Percentiles rank a stretch among this genome's conserved stretches.
Evolutionary conservation across 1,140 invertebrate genomes (phyloP).

Genomic region (Drosophila repletoides): DNA sequence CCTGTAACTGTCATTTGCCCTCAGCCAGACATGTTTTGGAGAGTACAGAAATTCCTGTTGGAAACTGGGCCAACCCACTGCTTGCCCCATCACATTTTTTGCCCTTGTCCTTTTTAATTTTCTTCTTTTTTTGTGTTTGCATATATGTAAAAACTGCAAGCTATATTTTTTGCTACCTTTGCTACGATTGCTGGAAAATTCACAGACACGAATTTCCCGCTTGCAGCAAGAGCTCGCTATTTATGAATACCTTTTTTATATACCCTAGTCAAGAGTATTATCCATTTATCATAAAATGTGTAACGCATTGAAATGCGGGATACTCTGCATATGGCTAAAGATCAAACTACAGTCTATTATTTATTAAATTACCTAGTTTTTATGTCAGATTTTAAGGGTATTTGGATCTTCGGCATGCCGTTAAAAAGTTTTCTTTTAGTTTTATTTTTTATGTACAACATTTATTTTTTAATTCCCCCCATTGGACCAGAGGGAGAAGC

Average conservation of each 20-base stretch:
- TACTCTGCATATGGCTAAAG: too few species aligned
- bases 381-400: too few species aligned
- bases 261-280: too few species aligned
- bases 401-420: too few species aligned
- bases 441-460: slow-evolving; percentile 52
- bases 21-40: slow-evolving; percentile 30
- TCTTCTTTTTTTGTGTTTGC: background rate
- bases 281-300: too few species aligned
- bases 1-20: slow-evolving; percentile 25
- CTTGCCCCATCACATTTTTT: background rate
- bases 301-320: too few species aligned
- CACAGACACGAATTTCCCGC: slow-evolving; percentile 71
- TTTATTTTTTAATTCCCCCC: slow-evolving; percentile 51
- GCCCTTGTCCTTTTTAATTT: background rate
- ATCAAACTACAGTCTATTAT: too few species aligned
- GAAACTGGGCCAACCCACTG: slow-evolving; percentile 28
- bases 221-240: slow-evolving; percentile 17
- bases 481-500: background rate
- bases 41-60: slow-evolving; percentile 24
- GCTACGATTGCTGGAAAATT: slow-evolving; percentile 50
- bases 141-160: slow-evolving; percentile 39
- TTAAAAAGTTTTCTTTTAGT: too few species aligned
- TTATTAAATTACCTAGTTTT: too few species aligned
- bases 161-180: slow-evolving; percentile 35
- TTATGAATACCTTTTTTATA: too few species aligned